These are phyloP conservation scores for human DNA, from an alignment of 2,113 vertebrate genomes.

Conservation along the genomic window GRCh38 chr2:43499501-43500000, in stretches of 20 bases:
- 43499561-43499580: too few species aligned
- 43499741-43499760: background rate
- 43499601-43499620: too few species aligned
- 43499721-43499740: background rate
- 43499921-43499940: background rate
- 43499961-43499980: background rate
- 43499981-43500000: background rate
- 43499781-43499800: background rate
- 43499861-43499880: background rate
- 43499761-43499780: background rate
- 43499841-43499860: background rate
- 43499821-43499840: background rate
- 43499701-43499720: conserved; percentile 37
- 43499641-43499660: too few species aligned
- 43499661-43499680: too few species aligned
- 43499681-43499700: background rate
- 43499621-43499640: too few species aligned
- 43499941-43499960: background rate
- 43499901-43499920: background rate
- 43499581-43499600: too few species aligned
- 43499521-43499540: too few species aligned
- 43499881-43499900: background rate
- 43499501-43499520: too few species aligned
- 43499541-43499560: too few species aligned
- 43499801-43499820: background rate